phyloP scores from a whole-genome alignment of 2,888 invertebrate species.

The Philopedon plagiatum region DNA sequence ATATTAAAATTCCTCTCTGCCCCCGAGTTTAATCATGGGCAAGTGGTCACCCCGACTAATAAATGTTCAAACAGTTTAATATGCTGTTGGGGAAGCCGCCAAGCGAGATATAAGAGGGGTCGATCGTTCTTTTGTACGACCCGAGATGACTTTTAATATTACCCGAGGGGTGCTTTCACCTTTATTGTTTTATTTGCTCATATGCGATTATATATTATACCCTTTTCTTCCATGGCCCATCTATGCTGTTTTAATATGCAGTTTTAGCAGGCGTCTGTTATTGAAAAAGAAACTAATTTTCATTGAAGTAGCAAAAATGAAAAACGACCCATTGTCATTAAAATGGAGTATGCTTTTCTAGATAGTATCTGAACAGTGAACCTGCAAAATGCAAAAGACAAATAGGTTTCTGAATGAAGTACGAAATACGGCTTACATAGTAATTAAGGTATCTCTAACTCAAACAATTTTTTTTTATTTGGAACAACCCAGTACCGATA shows the following conservation, averaged over 20 bases:
- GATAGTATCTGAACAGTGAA: no score
- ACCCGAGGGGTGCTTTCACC: slow-evolving; percentile 43
- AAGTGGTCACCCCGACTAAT: slow-evolving; percentile 67
- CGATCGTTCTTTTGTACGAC: slow-evolving; percentile 44
- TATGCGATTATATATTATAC: slow-evolving; percentile 34
- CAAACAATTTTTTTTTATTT: no score
- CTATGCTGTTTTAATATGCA: not conserved
- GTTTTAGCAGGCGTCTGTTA: no score
- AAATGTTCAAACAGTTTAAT: slow-evolving; percentile 66
- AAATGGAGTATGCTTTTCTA: no score
- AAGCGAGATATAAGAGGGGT: slow-evolving; percentile 58
- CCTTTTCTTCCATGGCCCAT: not conserved
- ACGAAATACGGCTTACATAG: no score
- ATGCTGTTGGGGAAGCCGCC: slow-evolving; percentile 58
- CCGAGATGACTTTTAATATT: slow-evolving; percentile 52
- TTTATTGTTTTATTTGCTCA: slow-evolving; percentile 49
- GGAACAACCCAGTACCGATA: no score
- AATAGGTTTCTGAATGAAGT: no score
- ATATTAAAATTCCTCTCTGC: slow-evolving; percentile 66
- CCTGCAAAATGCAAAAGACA: no score
- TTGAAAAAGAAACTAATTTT: no score
- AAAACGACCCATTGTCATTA: no score
- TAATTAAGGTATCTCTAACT: no score
- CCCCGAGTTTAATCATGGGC: slow-evolving; percentile 64
- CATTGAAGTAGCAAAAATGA: no score